Base-by-base conservation (phyloP, 2,888 invertebrate genomes). In the Cactoblastis cactorum region DNA sequence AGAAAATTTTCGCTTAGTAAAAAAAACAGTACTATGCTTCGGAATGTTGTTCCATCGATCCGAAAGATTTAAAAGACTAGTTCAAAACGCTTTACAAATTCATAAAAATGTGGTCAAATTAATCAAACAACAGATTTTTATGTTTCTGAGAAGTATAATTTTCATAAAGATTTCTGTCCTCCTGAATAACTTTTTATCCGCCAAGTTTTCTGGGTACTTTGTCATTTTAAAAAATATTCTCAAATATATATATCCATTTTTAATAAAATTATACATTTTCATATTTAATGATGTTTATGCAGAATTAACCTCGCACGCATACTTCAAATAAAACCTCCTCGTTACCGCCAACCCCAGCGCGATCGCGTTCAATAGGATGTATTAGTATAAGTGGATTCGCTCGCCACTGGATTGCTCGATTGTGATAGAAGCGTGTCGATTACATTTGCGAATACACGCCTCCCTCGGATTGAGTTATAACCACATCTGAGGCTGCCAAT, bases 371-470 rank as follows among this genome's bases (percentile, higher is more conserved):
- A 79, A 80, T 80, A 74, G 75, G 62, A 61, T 62, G 71, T 77
- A 80, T 81, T 80, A 81, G 76, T 75, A 69, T 73, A 74, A 77
- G 74, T 76, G 74, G 77, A 67, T 70, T 71, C 65, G 63, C 61
- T 56, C 64, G 65, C 63, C 61, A 65, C 65, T 62, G 67, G 69
- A 79, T 76, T 77, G 77, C 67, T 63, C 61, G 66, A 77, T 77
- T 79, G 75, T 75, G 66, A 62, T 56, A 63, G 67, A 61, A 59
- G 68, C 66, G 69, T 66, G 68, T 71, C 69, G 70, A 80, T 80
- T 76, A 74, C 73, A 71, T 74, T 71, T 66, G 68, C 61, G 61
- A 64, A 57, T 62, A 65, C 62, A 66, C 62, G 59, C 65, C 59
- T 59, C 49, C 55, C 56, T 41, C 59, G 62, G 71, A 82, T 83